These are phyloP conservation scores for Lagopus leucura DNA, from an alignment of 2,113 vertebrate genomes.

Conservation along the genomic window DNA sequence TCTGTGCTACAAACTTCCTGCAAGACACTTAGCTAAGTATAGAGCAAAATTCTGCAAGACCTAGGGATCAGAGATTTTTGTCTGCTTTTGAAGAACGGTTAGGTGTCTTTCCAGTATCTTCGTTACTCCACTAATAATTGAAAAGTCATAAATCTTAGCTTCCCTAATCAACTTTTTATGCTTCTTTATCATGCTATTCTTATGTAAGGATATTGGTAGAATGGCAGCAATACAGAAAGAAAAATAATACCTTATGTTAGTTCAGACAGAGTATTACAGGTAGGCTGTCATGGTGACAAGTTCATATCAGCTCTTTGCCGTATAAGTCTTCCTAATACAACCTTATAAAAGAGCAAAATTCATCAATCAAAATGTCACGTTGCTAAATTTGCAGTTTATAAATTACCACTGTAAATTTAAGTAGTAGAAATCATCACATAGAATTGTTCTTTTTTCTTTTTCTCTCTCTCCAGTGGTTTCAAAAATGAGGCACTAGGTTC, in stretches of 20 bases:
- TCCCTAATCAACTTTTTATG: not conserved
- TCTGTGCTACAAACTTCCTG: not conserved
- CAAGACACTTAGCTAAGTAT: not conserved
- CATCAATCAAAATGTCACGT: not conserved
- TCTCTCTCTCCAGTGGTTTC: not conserved
- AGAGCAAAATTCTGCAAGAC: not conserved
- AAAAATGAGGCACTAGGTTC: not conserved
- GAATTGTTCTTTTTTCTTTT: not conserved
- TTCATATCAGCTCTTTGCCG: not conserved
- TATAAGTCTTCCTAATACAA: not conserved
- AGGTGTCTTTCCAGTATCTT: not conserved
- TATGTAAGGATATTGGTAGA: not conserved
- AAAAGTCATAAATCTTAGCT: not conserved
- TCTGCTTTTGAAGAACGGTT: not conserved
- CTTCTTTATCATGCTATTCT: not conserved
- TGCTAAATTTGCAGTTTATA: constrained; percentile 10
- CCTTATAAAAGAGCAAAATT: not conserved
- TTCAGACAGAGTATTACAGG: not conserved
- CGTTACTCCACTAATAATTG: not conserved
- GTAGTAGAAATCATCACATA: not conserved
- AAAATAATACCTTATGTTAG: not conserved
- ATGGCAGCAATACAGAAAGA: not conserved
- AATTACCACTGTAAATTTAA: not conserved
- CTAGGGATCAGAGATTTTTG: not conserved
- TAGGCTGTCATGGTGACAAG: not conserved